Percentiles rank a stretch among this genome's conserved stretches.
phyloP scores from a whole-genome alignment of 2,888 invertebrate genomes.

The Buathra laborator region DNA sequence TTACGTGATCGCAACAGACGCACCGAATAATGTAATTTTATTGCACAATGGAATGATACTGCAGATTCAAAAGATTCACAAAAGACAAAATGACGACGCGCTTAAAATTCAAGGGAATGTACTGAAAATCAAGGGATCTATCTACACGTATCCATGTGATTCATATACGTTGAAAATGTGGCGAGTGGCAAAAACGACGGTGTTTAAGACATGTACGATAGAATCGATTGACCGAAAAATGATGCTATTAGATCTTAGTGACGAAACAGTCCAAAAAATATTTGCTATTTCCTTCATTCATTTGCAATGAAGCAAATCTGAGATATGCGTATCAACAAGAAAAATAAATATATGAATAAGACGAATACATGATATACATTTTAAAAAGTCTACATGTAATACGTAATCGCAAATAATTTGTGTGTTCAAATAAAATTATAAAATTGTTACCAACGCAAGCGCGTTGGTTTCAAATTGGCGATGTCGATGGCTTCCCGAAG shows the following conservation, averaged over 20 bases:
- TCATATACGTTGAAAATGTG: constrained; percentile 23
- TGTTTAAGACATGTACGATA: constrained; percentile 15
- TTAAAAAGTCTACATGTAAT: too few relatives aligned
- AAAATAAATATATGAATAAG: neutral
- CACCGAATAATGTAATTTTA: constrained; percentile 52
- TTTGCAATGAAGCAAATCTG: neutral
- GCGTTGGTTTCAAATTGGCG: too few relatives aligned
- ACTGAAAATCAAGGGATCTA: neutral
- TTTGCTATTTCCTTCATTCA: constrained; percentile 32
- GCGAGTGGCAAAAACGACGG: constrained; percentile 19
- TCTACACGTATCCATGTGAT: constrained; percentile 15
- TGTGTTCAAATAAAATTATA: too few relatives aligned
- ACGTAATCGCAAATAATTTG: too few relatives aligned
- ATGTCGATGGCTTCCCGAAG: too few relatives aligned
- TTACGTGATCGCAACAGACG: neutral
- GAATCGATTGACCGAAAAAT: constrained; percentile 21
- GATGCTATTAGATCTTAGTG: constrained; percentile 27
- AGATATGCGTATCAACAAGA: neutral
- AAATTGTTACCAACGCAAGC: too few relatives aligned
- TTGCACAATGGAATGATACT: constrained; percentile 29
- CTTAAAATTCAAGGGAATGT: constrained; percentile 5
- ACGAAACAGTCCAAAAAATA: constrained; percentile 18
- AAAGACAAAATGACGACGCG: neutral
- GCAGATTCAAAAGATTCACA: constrained; percentile 32
- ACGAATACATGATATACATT: neutral